Conservation (phyloP, 2,113 vertebrate species). For the Parotia lawesii region DNA sequence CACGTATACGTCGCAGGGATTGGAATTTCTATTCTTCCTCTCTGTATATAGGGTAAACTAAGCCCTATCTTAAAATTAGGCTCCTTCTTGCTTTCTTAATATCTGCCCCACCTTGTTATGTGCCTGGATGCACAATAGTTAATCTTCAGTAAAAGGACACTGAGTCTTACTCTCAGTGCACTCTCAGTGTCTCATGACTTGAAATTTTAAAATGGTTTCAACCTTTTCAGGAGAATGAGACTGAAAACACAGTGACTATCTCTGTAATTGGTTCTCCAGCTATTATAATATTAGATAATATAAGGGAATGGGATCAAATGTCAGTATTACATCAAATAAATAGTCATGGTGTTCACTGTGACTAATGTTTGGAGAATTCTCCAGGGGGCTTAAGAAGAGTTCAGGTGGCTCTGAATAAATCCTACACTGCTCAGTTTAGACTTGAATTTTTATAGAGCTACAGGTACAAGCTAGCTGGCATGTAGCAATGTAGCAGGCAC, state of each 20-base stretch:
- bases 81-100: background rate
- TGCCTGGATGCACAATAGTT: background rate
- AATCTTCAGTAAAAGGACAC: background rate
- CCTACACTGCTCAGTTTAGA: background rate
- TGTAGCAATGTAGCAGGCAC: background rate
- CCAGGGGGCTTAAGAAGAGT: background rate
- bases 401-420: background rate
- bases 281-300: background rate
- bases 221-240: background rate
- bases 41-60: background rate
- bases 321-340: background rate
- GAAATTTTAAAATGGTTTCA: background rate
- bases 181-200: background rate
- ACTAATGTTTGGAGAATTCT: background rate
- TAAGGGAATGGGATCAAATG: background rate
- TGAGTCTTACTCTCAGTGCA: background rate
- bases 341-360: background rate
- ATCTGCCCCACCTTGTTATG: background rate
- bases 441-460: background rate
- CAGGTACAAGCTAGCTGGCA: background rate
- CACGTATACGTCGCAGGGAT: rapidly evolving
- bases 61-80: background rate
- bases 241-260: background rate
- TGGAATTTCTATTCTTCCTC: background rate
- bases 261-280: background rate